Base-by-base conservation (phyloP, 2,888 invertebrate genomes). In the Tridacna crocea region DNA sequence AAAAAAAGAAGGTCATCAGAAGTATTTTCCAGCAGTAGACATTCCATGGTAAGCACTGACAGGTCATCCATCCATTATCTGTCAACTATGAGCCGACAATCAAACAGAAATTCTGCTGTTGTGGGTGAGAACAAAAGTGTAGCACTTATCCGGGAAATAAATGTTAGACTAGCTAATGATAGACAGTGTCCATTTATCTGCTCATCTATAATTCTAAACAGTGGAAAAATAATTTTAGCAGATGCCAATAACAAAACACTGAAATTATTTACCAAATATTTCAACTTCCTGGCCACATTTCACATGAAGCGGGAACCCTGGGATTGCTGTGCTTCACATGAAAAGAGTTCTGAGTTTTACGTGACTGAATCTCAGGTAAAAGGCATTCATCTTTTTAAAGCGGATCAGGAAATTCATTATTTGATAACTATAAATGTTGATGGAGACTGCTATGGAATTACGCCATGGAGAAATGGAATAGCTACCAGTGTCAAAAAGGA, bases 181-280 rank as follows among this genome's bases (percentile, higher is more conserved):
- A 55, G 47, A 6, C 76, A 36, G 46, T 77, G 68, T 58, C 77
- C 81, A 55, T 84, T 84, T 27, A 84, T 84, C 58, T 84, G 84
- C 58, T 48, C 84, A 4, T 79, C 79, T 26, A 65, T 72, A 0
- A 47, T 84, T 47, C 74, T 74, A 19, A 11, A 48, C n/a, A 79
- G 79, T 15, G 79, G 81, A 13, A 79, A 74, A 48, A 65, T 81
- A 17, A 72, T 81, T 19, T 58, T 84, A 15, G 84, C 84, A 0
- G 84, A 84, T 72, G 84, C 84, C 3, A 84, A 84, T 66, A 84
- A 84, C 51, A 79, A 70, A 77, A 73, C 63, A 19, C 51, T 84
- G 0, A 84, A 84, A 81, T 77, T 84, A 19, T 81, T 79, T 51
- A 75, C 79, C 46, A 84, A 84, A 66, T 75, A 81, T 63, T 81